A percentile compares a stretch with the other conserved stretches of the same genome.
Evolutionary conservation across 1,140 invertebrate species (phyloP).

Genomic region (Drosophila pectinifera): DNA sequence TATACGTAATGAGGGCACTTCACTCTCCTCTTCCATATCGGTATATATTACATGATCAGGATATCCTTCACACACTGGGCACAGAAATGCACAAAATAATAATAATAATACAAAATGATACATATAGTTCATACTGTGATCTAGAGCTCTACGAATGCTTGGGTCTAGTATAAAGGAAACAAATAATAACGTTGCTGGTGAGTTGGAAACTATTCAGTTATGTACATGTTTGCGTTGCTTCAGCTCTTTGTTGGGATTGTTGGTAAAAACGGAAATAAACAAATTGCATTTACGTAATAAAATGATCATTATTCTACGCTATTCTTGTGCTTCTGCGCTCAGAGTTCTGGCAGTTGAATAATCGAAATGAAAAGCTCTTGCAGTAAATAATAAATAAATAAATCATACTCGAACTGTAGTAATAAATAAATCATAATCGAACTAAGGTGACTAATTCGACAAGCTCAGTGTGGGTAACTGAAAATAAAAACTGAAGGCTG

Average conservation of each 20-base stretch:
- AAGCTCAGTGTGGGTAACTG: slow-evolving; percentile 50
- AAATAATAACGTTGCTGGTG: slow-evolving; percentile 41
- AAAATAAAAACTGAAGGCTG: slow-evolving; percentile 33
- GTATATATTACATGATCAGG: slow-evolving; percentile 50
- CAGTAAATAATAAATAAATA: slow-evolving; percentile 12
- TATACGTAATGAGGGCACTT: slow-evolving; percentile 19
- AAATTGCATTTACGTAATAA: slow-evolving; percentile 85
- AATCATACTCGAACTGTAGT: slow-evolving; percentile 23
- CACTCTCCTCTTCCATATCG: not conserved
- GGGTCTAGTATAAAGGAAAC: slow-evolving; percentile 28
- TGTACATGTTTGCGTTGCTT: slow-evolving; percentile 45
- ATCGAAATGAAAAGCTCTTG: slow-evolving; percentile 28
- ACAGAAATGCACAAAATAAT: slow-evolving; percentile 52
- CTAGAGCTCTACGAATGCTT: slow-evolving; percentile 63
- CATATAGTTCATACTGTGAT: slow-evolving; percentile 34
- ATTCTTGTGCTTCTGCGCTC: slow-evolving; percentile 47
- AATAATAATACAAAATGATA: slow-evolving; percentile 15
- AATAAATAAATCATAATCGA: slow-evolving; percentile 24
- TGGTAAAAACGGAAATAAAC: slow-evolving; percentile 75
- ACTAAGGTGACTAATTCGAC: slow-evolving; percentile 32
- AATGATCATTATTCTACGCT: slow-evolving; percentile 65
- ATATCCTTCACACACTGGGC: slow-evolving; percentile 55
- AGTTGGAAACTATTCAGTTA: slow-evolving; percentile 48
- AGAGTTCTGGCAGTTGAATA: slow-evolving; percentile 50
- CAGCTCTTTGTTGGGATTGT: slow-evolving; percentile 44